Conservation (phyloP, 2,888 invertebrate genomes). For the Blomia tropicalis region DNA sequence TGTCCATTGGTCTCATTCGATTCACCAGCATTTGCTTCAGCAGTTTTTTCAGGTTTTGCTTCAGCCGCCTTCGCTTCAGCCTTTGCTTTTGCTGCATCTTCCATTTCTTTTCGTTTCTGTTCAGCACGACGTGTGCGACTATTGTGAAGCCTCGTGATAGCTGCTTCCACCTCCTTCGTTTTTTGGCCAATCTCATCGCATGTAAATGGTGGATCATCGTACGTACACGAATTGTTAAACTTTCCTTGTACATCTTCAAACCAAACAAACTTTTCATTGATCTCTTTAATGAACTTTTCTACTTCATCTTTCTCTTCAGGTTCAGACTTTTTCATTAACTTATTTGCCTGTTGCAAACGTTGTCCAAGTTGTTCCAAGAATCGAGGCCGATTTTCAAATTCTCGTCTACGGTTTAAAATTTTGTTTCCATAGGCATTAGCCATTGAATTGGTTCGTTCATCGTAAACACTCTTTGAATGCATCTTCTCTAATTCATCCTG, state of each 20-base stretch:
- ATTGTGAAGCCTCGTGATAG: slow-evolving; percentile 14
- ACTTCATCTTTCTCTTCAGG: slow-evolving; percentile 17
- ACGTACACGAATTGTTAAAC: slow-evolving; percentile 49
- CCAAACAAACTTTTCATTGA: slow-evolving; percentile 61
- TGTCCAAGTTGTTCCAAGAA: slow-evolving; percentile 24
- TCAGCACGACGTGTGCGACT: slow-evolving; percentile 17
- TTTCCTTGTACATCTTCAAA: slow-evolving; percentile 56
- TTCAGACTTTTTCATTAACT: slow-evolving; percentile 16
- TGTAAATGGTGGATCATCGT: slow-evolving; percentile 46
- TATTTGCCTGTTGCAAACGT: slow-evolving; percentile 21
- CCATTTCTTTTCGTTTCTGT: slow-evolving; percentile 23
- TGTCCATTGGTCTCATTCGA: background rate
- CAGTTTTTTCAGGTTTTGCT: slow-evolving; percentile 8
- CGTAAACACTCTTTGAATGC: slow-evolving; percentile 56
- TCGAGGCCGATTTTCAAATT: slow-evolving; percentile 20
- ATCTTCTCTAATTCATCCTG: slow-evolving; percentile 94
- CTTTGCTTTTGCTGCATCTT: background rate
- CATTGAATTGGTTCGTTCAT: slow-evolving; percentile 41
- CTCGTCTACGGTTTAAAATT: slow-evolving; percentile 19
- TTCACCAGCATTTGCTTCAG: slow-evolving; percentile 1
- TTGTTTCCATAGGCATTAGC: slow-evolving; percentile 33
- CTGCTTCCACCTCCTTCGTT: slow-evolving; percentile 15
- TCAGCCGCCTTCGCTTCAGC: slow-evolving; percentile 15
- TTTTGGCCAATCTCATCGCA: slow-evolving; percentile 18
- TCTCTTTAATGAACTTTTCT: slow-evolving; percentile 37